Conservation (phyloP, 2,888 invertebrate species). For the Uropetala carovei region DNA sequence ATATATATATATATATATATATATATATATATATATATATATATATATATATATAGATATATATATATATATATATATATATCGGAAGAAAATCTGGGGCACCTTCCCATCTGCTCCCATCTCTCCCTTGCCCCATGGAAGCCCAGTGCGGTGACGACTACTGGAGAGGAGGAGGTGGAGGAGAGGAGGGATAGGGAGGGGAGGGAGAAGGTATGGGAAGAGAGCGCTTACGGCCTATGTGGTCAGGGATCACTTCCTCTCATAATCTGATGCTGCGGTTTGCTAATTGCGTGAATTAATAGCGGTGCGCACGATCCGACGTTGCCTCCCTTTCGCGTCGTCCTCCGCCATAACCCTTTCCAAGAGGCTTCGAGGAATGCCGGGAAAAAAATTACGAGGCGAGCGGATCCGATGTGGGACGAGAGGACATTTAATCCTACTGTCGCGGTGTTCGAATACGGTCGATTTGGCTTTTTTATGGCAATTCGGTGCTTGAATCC, state of each 20-base stretch:
- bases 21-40: no score
- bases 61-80: no score
- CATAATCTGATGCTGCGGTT: slow-evolving; percentile 29
- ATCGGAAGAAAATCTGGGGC: no score
- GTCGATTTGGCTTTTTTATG: not conserved
- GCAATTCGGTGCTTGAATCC: not conserved
- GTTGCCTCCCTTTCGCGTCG: not conserved
- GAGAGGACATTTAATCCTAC: not conserved
- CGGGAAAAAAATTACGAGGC: not conserved
- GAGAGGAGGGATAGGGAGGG: not conserved
- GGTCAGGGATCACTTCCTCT: not conserved
- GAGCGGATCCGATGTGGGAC: not conserved
- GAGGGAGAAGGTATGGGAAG: not conserved
- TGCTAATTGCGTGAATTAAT: slow-evolving; percentile 42
- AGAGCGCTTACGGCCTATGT: not conserved
- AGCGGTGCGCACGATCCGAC: not conserved
- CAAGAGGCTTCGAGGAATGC: not conserved
- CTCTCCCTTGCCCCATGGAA: no score
- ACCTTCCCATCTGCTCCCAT: no score
- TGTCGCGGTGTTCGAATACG: not conserved
- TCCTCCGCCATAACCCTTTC: not conserved
- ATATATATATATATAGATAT: no score
- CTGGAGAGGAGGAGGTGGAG: not conserved
- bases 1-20: no score
- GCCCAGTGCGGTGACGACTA: no score